Conservation (phyloP, 2,113 vertebrate genomes). For the Mixornis gularis region DNA sequence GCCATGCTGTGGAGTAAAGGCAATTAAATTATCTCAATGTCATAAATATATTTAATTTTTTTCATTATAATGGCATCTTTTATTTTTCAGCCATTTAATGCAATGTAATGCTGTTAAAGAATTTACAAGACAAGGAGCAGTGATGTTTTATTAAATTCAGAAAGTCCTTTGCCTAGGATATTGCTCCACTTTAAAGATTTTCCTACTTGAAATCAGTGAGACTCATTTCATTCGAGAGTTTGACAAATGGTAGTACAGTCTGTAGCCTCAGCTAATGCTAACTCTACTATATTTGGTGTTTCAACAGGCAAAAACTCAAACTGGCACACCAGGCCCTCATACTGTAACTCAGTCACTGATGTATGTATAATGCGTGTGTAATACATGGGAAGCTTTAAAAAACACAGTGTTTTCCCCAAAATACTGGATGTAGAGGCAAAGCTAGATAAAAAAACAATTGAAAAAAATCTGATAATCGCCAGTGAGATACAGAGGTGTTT, state of each 20-base stretch:
- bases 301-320: neutral
- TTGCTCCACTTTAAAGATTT: neutral
- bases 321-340: neutral
- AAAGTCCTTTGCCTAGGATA: neutral
- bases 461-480: neutral
- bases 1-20: neutral
- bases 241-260: neutral
- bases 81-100: neutral
- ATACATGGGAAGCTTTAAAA: neutral
- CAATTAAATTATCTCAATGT: neutral
- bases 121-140: neutral
- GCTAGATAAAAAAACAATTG: neutral
- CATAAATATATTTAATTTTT: neutral
- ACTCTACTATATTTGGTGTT: neutral
- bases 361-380: neutral
- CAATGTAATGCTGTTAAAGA: neutral
- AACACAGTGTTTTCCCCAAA: neutral
- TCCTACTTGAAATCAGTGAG: neutral
- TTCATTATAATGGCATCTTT: neutral
- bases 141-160: neutral
- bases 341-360: neutral
- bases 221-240: neutral
- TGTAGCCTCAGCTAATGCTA: neutral
- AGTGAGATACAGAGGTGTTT: accelerated
- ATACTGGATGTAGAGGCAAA: neutral